Evolutionary conservation across 2,113 vertebrate genomes (phyloP).

Genomic region (Erythrocercus mccallii): DNA sequence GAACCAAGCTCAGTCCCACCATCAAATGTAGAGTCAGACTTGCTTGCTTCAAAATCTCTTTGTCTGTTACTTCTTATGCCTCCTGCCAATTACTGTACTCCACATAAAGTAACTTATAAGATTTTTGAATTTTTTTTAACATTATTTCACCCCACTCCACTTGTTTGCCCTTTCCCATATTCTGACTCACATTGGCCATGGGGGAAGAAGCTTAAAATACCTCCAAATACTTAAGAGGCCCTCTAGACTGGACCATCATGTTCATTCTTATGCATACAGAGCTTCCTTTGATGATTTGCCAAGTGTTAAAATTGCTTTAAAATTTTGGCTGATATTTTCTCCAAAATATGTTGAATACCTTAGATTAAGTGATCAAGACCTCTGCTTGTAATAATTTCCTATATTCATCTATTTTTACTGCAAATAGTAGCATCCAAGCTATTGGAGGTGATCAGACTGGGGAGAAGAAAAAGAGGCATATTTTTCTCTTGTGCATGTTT

Average conservation of each 20-base stretch:
- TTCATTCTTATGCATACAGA: neutral
- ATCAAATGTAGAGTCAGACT: neutral
- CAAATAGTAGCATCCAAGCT: neutral
- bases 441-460: neutral
- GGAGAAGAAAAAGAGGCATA: accelerated
- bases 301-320: neutral
- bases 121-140: neutral
- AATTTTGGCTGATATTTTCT: neutral
- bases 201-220: neutral
- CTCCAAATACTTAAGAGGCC: neutral
- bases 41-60: neutral
- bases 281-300: neutral
- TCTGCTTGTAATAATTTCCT: neutral
- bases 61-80: neutral
- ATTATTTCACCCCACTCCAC: neutral
- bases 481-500: neutral
- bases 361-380: neutral
- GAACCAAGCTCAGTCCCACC: neutral
- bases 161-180: neutral
- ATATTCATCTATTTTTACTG: neutral
- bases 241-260: neutral
- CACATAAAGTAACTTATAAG: neutral
- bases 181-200: neutral
- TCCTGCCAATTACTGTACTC: neutral
- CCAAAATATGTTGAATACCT: neutral